Conservation (phyloP, 2,113 vertebrate genomes). For the Thomomys bottae region DNA sequence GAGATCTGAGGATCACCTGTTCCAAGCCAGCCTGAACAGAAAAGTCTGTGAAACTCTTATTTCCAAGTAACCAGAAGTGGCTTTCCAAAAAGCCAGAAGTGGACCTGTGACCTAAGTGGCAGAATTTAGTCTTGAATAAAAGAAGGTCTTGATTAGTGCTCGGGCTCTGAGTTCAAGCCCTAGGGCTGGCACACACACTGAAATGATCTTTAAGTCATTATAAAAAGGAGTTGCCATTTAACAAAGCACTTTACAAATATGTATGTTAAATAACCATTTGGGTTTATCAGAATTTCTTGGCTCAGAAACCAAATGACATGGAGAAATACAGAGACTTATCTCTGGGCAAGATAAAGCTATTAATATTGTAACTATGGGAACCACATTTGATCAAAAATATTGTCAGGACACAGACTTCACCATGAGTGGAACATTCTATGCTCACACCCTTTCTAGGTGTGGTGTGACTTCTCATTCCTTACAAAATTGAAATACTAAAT, state of each 20-base stretch:
- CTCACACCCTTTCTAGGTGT: constrained; percentile 45
- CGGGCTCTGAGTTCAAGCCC: too few relatives aligned
- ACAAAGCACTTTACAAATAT: background rate
- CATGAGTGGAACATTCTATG: background rate
- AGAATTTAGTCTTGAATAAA: too few relatives aligned
- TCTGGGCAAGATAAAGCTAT: background rate
- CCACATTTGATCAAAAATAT: constrained; percentile 49
- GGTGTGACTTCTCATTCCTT: constrained; percentile 22
- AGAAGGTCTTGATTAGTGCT: too few relatives aligned
- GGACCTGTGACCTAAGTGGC: too few relatives aligned
- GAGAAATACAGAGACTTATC: constrained; percentile 3
- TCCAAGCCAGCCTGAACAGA: too few relatives aligned
- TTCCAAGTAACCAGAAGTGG: too few relatives aligned
- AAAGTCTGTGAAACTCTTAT: too few relatives aligned
- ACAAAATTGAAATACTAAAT: constrained; percentile 53
- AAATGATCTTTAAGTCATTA: too few relatives aligned
- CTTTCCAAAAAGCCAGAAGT: too few relatives aligned
- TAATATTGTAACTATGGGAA: constrained; percentile 44
- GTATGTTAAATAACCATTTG: constrained; percentile 40
- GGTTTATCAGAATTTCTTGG: constrained; percentile 13
- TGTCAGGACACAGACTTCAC: background rate
- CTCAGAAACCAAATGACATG: constrained; percentile 34
- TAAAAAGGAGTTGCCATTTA: too few relatives aligned
- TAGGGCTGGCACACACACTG: too few relatives aligned
- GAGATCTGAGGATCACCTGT: too few relatives aligned